Percentiles rank a stretch among this genome's conserved stretches.
Evolutionary conservation across 2,113 vertebrate species (phyloP).

Genomic region (Gnathochromis pfefferi): DNA sequence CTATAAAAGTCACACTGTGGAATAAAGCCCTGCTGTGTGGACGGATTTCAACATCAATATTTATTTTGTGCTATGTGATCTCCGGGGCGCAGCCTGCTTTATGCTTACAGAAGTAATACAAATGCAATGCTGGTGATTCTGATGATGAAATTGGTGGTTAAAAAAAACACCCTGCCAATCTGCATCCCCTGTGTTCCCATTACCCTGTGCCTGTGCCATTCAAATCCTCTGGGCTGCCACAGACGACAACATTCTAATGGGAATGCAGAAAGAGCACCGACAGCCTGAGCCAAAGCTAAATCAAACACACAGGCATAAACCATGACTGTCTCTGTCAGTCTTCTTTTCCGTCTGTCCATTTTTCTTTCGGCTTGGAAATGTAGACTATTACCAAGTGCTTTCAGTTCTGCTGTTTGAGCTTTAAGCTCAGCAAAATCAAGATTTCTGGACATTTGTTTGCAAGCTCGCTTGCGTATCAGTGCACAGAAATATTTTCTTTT

Average conservation of each 20-base stretch:
- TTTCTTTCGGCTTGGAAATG: conserved; percentile 3
- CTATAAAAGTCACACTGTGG: not conserved
- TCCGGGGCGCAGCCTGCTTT: not conserved
- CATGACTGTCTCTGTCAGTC: not conserved
- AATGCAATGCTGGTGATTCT: not conserved
- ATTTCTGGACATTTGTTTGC: not conserved
- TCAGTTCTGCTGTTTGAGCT: not conserved
- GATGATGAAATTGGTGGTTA: not conserved
- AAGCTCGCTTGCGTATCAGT: not conserved
- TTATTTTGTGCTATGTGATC: not conserved
- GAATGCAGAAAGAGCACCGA: conserved; percentile 29
- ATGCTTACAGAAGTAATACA: not conserved
- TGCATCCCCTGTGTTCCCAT: conserved; percentile 31
- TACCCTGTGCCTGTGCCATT: conserved; percentile 39
- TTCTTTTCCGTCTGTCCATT: not conserved
- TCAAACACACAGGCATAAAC: not conserved
- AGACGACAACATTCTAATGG: conserved; percentile 40
- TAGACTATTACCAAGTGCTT: not conserved
- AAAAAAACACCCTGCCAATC: conserved; percentile 10
- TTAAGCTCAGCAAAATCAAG: not conserved
- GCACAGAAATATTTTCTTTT: not conserved
- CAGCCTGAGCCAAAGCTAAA: not conserved
- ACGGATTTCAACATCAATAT: not conserved
- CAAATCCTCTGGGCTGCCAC: conserved; percentile 43
- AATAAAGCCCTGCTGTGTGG: not conserved